phyloP scores from a whole-genome alignment of 2,888 invertebrate species.

The Pharmacophagus antenor region DNA sequence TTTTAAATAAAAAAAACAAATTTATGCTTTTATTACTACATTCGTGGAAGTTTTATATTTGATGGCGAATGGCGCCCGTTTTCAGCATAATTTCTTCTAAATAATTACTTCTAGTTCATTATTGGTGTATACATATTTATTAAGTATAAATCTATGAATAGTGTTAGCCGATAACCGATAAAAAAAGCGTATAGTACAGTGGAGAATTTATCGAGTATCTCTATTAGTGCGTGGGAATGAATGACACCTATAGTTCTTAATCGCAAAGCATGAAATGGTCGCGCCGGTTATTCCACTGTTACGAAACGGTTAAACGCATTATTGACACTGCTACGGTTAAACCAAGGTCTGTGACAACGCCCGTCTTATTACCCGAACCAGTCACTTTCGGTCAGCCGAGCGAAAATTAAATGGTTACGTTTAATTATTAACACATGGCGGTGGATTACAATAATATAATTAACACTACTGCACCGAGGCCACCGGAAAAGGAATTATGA shows the following conservation, averaged over 20 bases:
- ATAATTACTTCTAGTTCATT: too few relatives aligned
- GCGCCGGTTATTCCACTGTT: slow-evolving; percentile 34
- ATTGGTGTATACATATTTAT: too few relatives aligned
- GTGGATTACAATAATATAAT: slow-evolving; percentile 28
- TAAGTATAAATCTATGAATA: too few relatives aligned
- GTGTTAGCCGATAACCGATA: too few relatives aligned
- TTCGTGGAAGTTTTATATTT: too few relatives aligned
- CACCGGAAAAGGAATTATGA: slow-evolving; percentile 20
- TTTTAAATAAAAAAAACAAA: too few relatives aligned
- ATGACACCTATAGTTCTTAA: slow-evolving; percentile 8
- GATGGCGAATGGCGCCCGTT: too few relatives aligned
- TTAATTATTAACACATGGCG: slow-evolving; percentile 25
- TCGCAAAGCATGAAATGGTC: slow-evolving; percentile 12
- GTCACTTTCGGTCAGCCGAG: slow-evolving; percentile 56
- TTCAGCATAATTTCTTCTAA: too few relatives aligned
- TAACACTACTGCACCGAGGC: slow-evolving; percentile 10
- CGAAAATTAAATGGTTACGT: slow-evolving; percentile 39
- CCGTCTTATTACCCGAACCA: slow-evolving; percentile 36
- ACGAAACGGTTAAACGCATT: slow-evolving; percentile 45
- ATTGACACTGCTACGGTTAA: slow-evolving; percentile 49
- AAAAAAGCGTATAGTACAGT: slow-evolving; percentile 3
- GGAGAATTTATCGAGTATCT: slow-evolving; percentile 23
- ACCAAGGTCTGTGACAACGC: slow-evolving; percentile 56
- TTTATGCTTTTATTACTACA: too few relatives aligned
- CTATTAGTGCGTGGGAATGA: slow-evolving; percentile 29